These are phyloP conservation scores for Echinarachnius parma DNA, from an alignment of 53 echinoderm and acorn worm genomes.

Conservation along the genomic window DNA sequence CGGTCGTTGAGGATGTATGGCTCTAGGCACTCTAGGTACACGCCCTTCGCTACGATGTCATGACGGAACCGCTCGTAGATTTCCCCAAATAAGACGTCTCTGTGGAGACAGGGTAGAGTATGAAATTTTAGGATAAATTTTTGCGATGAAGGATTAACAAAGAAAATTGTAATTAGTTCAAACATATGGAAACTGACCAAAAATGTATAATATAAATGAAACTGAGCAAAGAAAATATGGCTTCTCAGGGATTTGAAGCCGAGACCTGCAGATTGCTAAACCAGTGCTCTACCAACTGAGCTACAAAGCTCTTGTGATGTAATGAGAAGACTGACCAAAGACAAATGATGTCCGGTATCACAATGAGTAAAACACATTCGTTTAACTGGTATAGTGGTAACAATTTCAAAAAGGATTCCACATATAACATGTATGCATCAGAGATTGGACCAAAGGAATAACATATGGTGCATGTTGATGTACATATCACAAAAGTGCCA, in stretches of 20 bases:
- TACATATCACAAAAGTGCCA: background rate
- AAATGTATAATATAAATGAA: too few species aligned
- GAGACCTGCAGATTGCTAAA: too few species aligned
- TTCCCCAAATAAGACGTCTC: conserved; percentile 82
- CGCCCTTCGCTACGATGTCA: conserved; percentile 92
- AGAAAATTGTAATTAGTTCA: background rate
- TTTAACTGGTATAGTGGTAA: too few species aligned
- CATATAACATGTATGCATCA: background rate
- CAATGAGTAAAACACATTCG: background rate
- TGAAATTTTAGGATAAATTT: too few species aligned
- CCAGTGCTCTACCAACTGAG: too few species aligned
- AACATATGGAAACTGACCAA: too few species aligned
- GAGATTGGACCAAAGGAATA: background rate
- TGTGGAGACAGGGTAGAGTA: too few species aligned
- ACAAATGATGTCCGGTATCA: too few species aligned
- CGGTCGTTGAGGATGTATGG: conserved; percentile 96
- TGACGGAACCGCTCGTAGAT: conserved; percentile 86
- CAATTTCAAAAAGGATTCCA: too few species aligned
- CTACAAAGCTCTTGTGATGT: background rate
- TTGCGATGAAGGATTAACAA: background rate
- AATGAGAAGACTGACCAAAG: too few species aligned
- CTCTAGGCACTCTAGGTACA: conserved; percentile 90
- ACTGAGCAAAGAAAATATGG: too few species aligned
- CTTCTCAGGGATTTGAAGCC: too few species aligned
- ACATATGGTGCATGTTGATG: background rate